Evolutionary conservation across 2,888 invertebrate genomes (phyloP).

Genomic region (Uloborus plumipes): DNA sequence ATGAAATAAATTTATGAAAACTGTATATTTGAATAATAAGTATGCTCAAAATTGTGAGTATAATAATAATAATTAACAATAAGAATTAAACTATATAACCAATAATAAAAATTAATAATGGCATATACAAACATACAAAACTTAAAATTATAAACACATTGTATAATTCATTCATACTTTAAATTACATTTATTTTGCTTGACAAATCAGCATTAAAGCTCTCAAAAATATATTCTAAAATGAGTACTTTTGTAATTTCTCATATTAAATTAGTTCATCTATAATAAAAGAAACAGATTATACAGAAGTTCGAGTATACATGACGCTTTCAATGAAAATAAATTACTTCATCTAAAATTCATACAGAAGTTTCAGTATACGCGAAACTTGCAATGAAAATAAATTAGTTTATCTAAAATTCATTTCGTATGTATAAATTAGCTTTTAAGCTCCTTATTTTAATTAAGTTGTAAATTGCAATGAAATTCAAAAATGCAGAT

Average conservation of each 20-base stretch:
- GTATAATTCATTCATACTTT: slow-evolving; percentile 19
- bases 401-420: no score
- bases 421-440: no score
- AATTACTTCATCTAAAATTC: no score
- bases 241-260: background rate
- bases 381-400: no score
- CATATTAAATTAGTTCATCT: no score
- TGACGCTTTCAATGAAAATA: no score
- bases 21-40: background rate
- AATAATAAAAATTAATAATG: slow-evolving; percentile 15
- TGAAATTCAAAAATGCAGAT: no score
- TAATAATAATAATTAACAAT: slow-evolving; percentile 6
- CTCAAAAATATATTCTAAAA: slow-evolving; percentile 35
- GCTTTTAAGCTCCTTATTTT: no score
- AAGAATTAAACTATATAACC: slow-evolving; percentile 22
- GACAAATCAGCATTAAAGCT: slow-evolving; percentile 49
- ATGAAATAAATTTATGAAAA: slow-evolving; percentile 1
- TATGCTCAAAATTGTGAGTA: slow-evolving; percentile 11
- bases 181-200: slow-evolving; percentile 40
- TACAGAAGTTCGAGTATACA: no score
- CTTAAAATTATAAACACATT: slow-evolving; percentile 37
- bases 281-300: no score
- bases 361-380: no score
- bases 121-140: slow-evolving; percentile 35
- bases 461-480: no score